Evolutionary conservation across 2,888 invertebrate genomes (phyloP).

Genomic region (Plebejus melissa): DNA sequence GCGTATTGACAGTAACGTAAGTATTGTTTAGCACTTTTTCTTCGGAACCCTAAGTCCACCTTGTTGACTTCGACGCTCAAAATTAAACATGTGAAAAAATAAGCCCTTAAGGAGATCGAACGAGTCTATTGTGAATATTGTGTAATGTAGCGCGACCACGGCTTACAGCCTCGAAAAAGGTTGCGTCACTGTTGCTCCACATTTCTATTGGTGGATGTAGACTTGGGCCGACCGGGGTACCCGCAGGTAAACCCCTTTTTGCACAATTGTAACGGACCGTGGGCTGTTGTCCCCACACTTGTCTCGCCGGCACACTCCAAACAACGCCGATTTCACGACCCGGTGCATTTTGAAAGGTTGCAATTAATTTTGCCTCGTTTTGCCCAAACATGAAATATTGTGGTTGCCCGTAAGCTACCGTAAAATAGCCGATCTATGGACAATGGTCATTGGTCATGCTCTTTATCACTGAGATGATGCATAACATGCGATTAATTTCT

Average conservation of each 20-base stretch:
- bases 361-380: constrained; percentile 64
- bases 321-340: constrained; percentile 71
- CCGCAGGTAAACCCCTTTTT: constrained; percentile 75
- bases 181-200: constrained; percentile 39
- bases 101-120: constrained; percentile 65
- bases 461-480: not conserved
- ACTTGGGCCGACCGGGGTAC: constrained; percentile 42
- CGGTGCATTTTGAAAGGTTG: constrained; percentile 64
- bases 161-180: constrained; percentile 51
- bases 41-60: constrained; percentile 67
- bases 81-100: constrained; percentile 63
- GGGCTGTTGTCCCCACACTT: constrained; percentile 63
- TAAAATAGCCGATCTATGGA: constrained; percentile 56
- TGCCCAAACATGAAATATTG: constrained; percentile 49
- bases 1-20: constrained; percentile 76
- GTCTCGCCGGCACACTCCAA: constrained; percentile 58
- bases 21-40: constrained; percentile 75
- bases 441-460: constrained; percentile 30
- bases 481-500: not conserved
- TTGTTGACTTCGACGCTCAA: constrained; percentile 71
- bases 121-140: constrained; percentile 73
- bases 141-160: constrained; percentile 74
- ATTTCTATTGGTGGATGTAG: constrained; percentile 7
- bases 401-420: constrained; percentile 48
- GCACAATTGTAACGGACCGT: constrained; percentile 68